A percentile compares a stretch with the other conserved stretches of the same genome.
phyloP scores from a whole-genome alignment of 2,113 vertebrate genomes.

The Polypterus bichir region DNA sequence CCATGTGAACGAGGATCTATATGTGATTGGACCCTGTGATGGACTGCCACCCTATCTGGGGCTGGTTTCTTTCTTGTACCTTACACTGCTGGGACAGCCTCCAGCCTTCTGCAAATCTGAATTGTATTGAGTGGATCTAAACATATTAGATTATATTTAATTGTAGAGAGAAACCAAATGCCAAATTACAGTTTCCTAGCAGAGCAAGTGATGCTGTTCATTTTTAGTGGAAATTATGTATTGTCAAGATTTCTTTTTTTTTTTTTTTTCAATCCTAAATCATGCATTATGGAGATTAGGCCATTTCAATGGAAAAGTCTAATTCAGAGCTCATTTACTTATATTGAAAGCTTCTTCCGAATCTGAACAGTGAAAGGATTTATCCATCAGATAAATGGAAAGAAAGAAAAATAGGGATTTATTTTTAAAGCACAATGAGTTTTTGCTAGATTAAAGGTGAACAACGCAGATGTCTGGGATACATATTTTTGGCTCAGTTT shows the following conservation, averaged over 20 bases:
- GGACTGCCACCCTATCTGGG: no score
- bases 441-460: background rate
- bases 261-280: constrained; percentile 20
- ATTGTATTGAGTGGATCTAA: no score
- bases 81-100: no score
- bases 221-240: constrained; percentile 5
- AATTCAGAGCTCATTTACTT: constrained; percentile 11
- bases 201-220: constrained; percentile 32
- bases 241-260: constrained; percentile 24
- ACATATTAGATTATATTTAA: no score
- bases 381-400: background rate
- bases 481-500: background rate
- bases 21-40: no score
- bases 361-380: constrained; percentile 16
- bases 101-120: no score
- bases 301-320: constrained; percentile 23
- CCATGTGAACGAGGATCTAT: no score
- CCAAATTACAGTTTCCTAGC: no score
- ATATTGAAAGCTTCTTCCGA: constrained; percentile 1
- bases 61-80: no score
- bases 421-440: constrained; percentile 1
- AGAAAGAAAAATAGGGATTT: background rate
- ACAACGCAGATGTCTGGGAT: background rate
- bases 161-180: no score
- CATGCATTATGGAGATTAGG: constrained; percentile 28